Base-by-base conservation (phyloP, 2,888 invertebrate species). In the Lumbricus terrestris region DNA sequence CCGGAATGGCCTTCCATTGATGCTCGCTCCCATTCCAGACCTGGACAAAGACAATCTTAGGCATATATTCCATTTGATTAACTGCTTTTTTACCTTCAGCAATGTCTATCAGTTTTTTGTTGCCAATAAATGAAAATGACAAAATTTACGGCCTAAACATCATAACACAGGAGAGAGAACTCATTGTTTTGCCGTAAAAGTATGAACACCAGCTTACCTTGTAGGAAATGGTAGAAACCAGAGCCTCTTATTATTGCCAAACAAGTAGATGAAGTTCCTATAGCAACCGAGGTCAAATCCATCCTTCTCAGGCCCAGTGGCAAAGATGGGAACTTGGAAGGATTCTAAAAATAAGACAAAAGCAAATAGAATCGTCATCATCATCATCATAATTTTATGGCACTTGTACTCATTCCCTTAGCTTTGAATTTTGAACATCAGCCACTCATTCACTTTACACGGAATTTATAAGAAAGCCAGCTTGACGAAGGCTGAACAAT, bases 151-250 rank as follows among this genome's bases (percentile, higher is more conserved):
- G n/a, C n/a, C n/a, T n/a, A n/a, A n/a, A n/a, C n/a, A n/a, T n/a
- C n/a, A n/a, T n/a, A n/a, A n/a, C n/a, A n/a, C 47, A 23, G 3
- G 88, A 88, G 35, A 88, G 88, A 88, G 35, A 88, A 18, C 42
- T 42, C 11, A 16, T 42, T 42, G 42, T 42, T 42, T 42, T 42
- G 42, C 18, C 15, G 11, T 42, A 13, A 16, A 6, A 88, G 38
- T 23, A 37, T 8, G 42, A 88, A 34, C 1, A 37, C 34, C 33
- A 37, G n/a, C 23, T 38, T 33, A 90, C 91, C 91, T 88, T 42
- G 91, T 37, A 42, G 38, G 40, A 34, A 90, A n/a, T n/a, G 91
- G 91, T 37, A 91, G 38, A 88, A 91, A 82, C 91, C 91, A 91
- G 29, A 85, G 54, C n/a, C 18, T 40, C 54, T 47, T 90, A 29